Evolutionary conservation across 2,888 invertebrate genomes (phyloP).

Genomic region (Euclidia mi): DNA sequence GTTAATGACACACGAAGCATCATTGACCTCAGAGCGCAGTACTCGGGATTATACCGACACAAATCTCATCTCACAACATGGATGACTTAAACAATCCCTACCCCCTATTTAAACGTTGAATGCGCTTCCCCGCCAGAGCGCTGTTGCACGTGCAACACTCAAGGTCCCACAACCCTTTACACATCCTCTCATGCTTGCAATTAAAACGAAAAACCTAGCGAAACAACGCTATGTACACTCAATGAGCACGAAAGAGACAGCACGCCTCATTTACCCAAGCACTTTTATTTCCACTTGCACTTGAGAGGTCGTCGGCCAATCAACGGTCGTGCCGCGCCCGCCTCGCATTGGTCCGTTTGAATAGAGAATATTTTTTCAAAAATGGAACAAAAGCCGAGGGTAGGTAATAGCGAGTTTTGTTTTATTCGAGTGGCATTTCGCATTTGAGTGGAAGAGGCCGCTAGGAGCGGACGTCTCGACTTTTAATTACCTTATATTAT

Average conservation of each 20-base stretch:
- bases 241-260: slow-evolving; percentile 75
- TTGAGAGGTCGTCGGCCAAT: slow-evolving; percentile 88
- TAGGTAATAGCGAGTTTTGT: slow-evolving; percentile 89
- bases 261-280: slow-evolving; percentile 86
- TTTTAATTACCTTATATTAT: slow-evolving; percentile 84
- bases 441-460: slow-evolving; percentile 81
- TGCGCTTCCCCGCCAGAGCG: slow-evolving; percentile 74
- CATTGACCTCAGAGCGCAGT: slow-evolving; percentile 51
- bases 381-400: slow-evolving; percentile 86
- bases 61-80: slow-evolving; percentile 60
- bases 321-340: slow-evolving; percentile 85
- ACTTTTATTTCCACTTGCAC: slow-evolving; percentile 88
- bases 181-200: slow-evolving; percentile 88
- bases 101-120: slow-evolving; percentile 83
- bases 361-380: slow-evolving; percentile 85
- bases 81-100: slow-evolving; percentile 79
- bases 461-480: slow-evolving; percentile 82
- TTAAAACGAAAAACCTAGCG: slow-evolving; percentile 87
- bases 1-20: slow-evolving; percentile 43
- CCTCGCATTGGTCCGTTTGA: slow-evolving; percentile 88
- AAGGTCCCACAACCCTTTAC: slow-evolving; percentile 88
- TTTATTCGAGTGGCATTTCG: slow-evolving; percentile 85
- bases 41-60: slow-evolving; percentile 48
- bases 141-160: slow-evolving; percentile 87
- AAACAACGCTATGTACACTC: slow-evolving; percentile 67